These are phyloP conservation scores for Anarrhichthys ocellatus DNA, from an alignment of 2,113 vertebrate genomes.

Conservation along the genomic window DNA sequence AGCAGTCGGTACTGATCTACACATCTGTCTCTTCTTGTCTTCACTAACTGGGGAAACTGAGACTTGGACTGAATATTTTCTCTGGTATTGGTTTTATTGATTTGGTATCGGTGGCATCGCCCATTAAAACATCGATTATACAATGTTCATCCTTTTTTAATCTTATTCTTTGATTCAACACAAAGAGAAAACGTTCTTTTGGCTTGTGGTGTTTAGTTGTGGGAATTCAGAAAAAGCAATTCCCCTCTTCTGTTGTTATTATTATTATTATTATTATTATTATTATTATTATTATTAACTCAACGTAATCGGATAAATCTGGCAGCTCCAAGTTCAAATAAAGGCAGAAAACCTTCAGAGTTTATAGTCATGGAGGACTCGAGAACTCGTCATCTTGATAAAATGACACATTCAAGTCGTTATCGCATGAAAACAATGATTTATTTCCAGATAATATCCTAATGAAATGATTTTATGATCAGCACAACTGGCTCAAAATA, in stretches of 20 bases:
- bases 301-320: neutral
- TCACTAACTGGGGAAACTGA: no score
- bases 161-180: neutral
- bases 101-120: no score
- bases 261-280: neutral
- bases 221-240: neutral
- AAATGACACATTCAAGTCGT: slow-evolving; percentile 15
- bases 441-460: neutral
- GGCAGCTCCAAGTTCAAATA: neutral
- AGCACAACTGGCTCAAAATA: neutral
- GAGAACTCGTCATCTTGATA: slow-evolving; percentile 25
- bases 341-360: neutral
- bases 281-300: neutral
- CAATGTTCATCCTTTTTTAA: neutral
- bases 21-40: no score
- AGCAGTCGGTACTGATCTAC: no score
- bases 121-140: no score
- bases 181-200: neutral
- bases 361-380: neutral
- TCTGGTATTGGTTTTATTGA: no score
- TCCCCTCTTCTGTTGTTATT: no score
- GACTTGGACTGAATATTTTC: no score
- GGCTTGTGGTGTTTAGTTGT: neutral
- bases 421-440: neutral
- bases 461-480: neutral